Percentiles rank a stretch among this genome's conserved stretches.
These are phyloP conservation scores for Heliconius hewitsoni DNA, from an alignment of 1,140 invertebrate genomes.

Conservation along the genomic window DNA sequence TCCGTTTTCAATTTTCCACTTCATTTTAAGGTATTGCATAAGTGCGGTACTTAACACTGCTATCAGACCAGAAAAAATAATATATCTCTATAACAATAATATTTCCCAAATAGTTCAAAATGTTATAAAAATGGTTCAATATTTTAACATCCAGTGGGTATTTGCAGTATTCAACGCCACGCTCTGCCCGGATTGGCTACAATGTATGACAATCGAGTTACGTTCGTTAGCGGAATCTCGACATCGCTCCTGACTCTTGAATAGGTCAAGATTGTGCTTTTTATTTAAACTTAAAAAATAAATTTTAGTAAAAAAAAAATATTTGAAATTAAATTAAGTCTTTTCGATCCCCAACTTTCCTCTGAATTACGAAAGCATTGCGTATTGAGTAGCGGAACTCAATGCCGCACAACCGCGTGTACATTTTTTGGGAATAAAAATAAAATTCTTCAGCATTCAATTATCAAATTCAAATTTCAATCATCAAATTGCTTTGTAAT, in stretches of 20 bases:
- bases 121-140: not conserved
- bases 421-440: not conserved
- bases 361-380: too few relatives aligned
- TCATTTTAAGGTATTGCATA: too few relatives aligned
- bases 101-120: not conserved
- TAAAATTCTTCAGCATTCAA: not conserved
- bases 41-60: too few relatives aligned
- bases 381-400: too few relatives aligned
- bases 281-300: not conserved
- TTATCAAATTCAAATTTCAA: conserved; percentile 20
- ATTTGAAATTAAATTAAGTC: not conserved
- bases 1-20: too few relatives aligned
- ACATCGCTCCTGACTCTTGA: not conserved
- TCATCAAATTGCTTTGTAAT: conserved; percentile 16
- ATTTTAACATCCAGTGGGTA: not conserved
- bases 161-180: conserved; percentile 2
- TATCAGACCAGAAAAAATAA: too few relatives aligned
- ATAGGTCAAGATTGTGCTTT: not conserved
- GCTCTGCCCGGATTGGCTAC: not conserved
- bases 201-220: conserved; percentile 6
- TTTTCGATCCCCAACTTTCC: too few relatives aligned
- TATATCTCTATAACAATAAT: too few relatives aligned
- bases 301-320: not conserved
- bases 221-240: not conserved
- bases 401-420: not conserved